Evolutionary conservation across 2,888 invertebrate genomes (phyloP).

Genomic region (Cyclophora punctaria): DNA sequence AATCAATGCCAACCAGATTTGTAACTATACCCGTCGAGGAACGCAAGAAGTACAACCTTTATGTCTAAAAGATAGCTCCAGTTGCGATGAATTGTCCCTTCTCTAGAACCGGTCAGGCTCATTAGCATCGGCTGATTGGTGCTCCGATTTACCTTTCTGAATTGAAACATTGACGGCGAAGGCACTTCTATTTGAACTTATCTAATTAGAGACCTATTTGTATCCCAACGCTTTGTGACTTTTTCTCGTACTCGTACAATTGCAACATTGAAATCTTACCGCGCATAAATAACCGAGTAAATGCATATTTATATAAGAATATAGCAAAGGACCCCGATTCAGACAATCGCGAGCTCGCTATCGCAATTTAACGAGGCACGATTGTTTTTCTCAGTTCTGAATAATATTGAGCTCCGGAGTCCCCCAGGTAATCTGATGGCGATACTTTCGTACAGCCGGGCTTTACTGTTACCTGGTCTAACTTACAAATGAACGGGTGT

Average conservation of each 20-base stretch:
- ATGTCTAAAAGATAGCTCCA: conserved; percentile 54
- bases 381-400: conserved; percentile 73
- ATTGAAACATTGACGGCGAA: conserved; percentile 66
- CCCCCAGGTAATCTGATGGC: conserved; percentile 60
- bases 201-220: conserved; percentile 45
- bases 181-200: conserved; percentile 29
- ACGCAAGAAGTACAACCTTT: conserved; percentile 52
- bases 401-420: conserved; percentile 70
- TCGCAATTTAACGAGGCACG: conserved; percentile 71
- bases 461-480: conserved; percentile 62
- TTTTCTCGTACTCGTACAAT: conserved; percentile 17
- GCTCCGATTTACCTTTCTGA: conserved; percentile 45
- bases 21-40: conserved; percentile 33
- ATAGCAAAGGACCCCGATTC: conserved; percentile 47
- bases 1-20: conserved; percentile 49
- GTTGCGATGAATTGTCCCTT: conserved; percentile 58
- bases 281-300: conserved; percentile 22
- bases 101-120: conserved; percentile 49
- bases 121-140: conserved; percentile 61
- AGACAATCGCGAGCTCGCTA: conserved; percentile 58
- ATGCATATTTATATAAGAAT: conserved; percentile 31
- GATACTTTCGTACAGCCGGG: conserved; percentile 60
- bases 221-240: conserved; percentile 33
- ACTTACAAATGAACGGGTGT: conserved; percentile 67
- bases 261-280: no score